Base-by-base conservation (phyloP, 2,797 vertebrate genomes). In the Pipistrellus nathusii region DNA sequence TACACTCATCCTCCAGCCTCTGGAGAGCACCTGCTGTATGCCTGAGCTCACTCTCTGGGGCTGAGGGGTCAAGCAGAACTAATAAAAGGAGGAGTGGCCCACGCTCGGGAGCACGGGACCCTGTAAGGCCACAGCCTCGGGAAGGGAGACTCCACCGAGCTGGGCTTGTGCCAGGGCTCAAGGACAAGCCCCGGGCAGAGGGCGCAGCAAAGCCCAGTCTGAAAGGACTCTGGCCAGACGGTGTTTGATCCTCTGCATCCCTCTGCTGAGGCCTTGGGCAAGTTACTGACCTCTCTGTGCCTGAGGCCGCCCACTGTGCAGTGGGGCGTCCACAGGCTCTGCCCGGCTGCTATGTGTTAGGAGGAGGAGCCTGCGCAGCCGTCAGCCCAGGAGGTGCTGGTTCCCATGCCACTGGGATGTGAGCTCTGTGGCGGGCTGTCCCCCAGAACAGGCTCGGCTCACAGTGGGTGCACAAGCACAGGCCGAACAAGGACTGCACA, bases 281-380 rank as follows among this genome's bases (percentile, higher is more conserved):
- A 85, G 44, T 75, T 10, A 71, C 46, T 41, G 69, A 72, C 27
- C 53, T 72, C 38, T 95, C 78, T 77, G 85, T 57, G 88, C 35
- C 77, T 13, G 4, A 66, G 21, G 20, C 9, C 46, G 38, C n/a
- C 81, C 44, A 9, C 30, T 38, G 25, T 27, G 48, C 35, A 32
- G 15, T 5, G 66, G 17, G 41, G 32, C 12, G 32, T 86, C 68
- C 46, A 20, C 20, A 51, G 35, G 12, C n/a, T 27, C 69, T 20
- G 11, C 44, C 41, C 21, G 41, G 57, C n/a, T 17, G 17, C 12
- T 5, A 35, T 2, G 53, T 57, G 53, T 57, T 59, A 27, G 14
- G 51, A 66, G 44, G 32, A 10, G 2, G n/a, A 18, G n/a, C 72
- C 68, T 7, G 20, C 4, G 48, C 6, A 25, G 18, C 8, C 0